A percentile compares a stretch with the other conserved stretches of the same genome.
phyloP scores from a whole-genome alignment of 2,113 vertebrate genomes.

The Silurus glanis region DNA sequence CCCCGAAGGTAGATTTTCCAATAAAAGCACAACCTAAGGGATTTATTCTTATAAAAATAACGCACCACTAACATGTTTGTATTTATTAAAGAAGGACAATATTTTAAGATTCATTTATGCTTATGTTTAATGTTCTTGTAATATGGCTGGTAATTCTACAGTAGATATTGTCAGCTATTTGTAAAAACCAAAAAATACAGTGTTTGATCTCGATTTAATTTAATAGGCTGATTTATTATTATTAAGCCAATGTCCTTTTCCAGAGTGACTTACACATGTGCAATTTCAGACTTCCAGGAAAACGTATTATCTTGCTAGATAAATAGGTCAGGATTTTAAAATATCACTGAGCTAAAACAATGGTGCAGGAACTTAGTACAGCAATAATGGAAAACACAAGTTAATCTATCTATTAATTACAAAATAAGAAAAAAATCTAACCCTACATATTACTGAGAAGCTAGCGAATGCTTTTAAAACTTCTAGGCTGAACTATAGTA shows the following conservation, averaged over 20 bases:
- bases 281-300: neutral
- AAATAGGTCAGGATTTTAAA: neutral
- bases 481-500: neutral
- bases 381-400: neutral
- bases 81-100: neutral
- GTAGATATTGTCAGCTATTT: too few species aligned
- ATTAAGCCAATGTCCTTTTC: neutral
- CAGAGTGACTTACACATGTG: neutral
- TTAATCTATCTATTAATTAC: neutral
- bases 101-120: neutral
- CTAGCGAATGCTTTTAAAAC: neutral
- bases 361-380: neutral
- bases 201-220: neutral
- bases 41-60: neutral
- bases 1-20: neutral
- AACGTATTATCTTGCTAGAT: neutral
- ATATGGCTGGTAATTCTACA: neutral
- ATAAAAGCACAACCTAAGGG: neutral
- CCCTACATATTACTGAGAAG: neutral
- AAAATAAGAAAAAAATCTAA: neutral
- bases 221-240: neutral
- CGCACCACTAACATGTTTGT: neutral
- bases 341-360: neutral
- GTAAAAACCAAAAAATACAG: neutral
- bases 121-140: neutral